Conservation (phyloP, 2,113 vertebrate species). For the Rhinoderma darwinii region DNA sequence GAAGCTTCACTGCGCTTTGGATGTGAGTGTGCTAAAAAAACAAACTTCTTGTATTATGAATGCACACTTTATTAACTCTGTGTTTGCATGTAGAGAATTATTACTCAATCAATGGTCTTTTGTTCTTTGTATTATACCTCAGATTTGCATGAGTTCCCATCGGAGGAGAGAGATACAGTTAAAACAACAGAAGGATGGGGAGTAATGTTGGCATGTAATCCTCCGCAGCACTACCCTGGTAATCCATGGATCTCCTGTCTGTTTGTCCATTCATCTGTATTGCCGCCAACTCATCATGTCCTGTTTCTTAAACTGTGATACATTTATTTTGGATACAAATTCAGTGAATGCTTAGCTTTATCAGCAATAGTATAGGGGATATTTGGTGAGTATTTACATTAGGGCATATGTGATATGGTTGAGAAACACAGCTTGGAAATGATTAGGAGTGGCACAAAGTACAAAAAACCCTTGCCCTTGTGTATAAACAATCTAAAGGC, state of each 20-base stretch:
- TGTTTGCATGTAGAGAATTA: not conserved
- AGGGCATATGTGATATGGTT: not conserved
- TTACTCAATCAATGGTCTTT: not conserved
- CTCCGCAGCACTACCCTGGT: conserved; percentile 96
- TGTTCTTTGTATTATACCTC: conserved; percentile 22
- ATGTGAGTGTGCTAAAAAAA: conserved; percentile 78
- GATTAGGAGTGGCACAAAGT: not conserved
- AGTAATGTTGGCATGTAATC: conserved; percentile 86
- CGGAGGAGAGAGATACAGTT: conserved; percentile 85
- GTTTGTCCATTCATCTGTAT: not conserved
- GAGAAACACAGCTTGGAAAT: not conserved
- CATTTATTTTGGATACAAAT: not conserved
- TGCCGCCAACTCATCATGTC: not conserved
- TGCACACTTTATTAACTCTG: not conserved
- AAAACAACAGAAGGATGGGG: conserved; percentile 86
- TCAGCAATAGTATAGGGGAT: not conserved
- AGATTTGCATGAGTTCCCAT: conserved; percentile 94
- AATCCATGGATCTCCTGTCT: conserved; percentile 33
- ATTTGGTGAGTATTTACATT: not conserved
- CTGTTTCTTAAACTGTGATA: not conserved
- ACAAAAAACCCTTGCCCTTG: not conserved
- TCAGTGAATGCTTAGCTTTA: not conserved
- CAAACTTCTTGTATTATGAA: not conserved
- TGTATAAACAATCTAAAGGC: conserved; percentile 6
- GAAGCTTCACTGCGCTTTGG: conserved; percentile 91